A percentile compares a stretch with the other conserved stretches of the same genome.
These are phyloP conservation scores for Cataglyphis rosenhaueri DNA, from an alignment of 2,888 invertebrate species.

Conservation along the genomic window DNA sequence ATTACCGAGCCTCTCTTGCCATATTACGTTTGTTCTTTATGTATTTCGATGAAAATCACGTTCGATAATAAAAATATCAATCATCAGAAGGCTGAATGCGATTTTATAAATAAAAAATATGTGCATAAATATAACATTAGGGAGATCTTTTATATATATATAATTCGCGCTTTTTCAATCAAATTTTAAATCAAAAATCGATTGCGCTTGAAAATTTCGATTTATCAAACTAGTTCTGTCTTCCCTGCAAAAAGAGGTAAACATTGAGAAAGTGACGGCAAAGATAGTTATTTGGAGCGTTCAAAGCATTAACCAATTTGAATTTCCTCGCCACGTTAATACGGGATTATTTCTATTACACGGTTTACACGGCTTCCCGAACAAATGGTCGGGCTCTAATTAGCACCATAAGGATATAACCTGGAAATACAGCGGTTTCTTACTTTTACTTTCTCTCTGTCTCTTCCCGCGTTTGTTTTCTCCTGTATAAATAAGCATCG, in stretches of 20 bases:
- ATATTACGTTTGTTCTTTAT: not conserved
- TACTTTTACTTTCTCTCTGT: conserved; percentile 38
- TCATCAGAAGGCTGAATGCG: not conserved
- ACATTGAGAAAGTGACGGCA: conserved; percentile 24
- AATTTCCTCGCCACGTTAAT: conserved; percentile 43
- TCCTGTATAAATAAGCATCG: conserved; percentile 14
- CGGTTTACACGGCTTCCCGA: conserved; percentile 50
- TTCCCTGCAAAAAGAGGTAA: conserved; percentile 6
- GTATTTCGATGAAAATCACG: not conserved
- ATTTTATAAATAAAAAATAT: not conserved
- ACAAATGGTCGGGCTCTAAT: conserved; percentile 67
- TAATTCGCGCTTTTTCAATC: not conserved
- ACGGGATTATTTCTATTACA: conserved; percentile 52
- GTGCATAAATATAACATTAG: not conserved
- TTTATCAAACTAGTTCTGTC: conserved; percentile 4
- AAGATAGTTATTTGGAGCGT: conserved; percentile 42
- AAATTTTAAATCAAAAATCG: not conserved
- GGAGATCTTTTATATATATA: not conserved
- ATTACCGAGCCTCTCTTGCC: not conserved
- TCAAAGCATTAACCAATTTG: conserved; percentile 31
- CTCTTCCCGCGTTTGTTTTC: conserved; percentile 24
- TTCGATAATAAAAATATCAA: not conserved
- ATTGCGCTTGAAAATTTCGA: not conserved
- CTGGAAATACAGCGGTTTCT: conserved; percentile 38
- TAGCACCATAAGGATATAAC: conserved; percentile 47